Evolutionary conservation across 1,140 invertebrate genomes (phyloP).

Genomic region (Lordiphosa clarofinis): DNA sequence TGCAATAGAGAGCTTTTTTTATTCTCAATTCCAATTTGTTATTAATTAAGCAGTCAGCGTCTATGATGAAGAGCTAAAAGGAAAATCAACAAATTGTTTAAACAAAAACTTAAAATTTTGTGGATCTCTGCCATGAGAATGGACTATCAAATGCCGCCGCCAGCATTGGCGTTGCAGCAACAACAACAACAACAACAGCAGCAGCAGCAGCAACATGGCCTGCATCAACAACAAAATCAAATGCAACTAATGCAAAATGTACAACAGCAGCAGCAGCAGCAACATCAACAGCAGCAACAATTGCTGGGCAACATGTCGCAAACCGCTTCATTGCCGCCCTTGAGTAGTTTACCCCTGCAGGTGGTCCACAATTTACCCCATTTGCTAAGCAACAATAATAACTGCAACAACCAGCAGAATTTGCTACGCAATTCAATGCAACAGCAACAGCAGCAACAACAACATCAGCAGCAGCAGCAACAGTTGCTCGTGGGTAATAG

Average conservation of each 20-base stretch:
- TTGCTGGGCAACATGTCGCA: constrained; percentile 67
- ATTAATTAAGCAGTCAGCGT: constrained; percentile 24
- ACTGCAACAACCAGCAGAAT: constrained; percentile 40
- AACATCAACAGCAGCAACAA: constrained; percentile 67
- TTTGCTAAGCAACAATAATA: constrained; percentile 48
- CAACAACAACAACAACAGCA: constrained; percentile 59
- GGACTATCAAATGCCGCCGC: constrained; percentile 81
- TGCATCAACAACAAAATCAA: constrained; percentile 61
- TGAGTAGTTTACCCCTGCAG: constrained; percentile 72
- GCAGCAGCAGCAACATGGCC: constrained; percentile 48
- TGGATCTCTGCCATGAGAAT: constrained; percentile 77
- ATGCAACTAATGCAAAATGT: constrained; percentile 54
- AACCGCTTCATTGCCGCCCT: constrained; percentile 59
- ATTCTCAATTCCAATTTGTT: constrained; percentile 35
- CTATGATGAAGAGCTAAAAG: constrained; percentile 28
- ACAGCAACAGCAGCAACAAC: constrained; percentile 48
- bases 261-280: constrained; percentile 55
- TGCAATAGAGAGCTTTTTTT: constrained; percentile 56
- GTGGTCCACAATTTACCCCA: constrained; percentile 77
- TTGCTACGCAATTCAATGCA: constrained; percentile 17
- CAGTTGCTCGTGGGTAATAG: constrained; percentile 38
- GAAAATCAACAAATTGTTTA: neutral
- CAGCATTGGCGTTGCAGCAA: constrained; percentile 66
- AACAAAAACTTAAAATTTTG: constrained; percentile 17
- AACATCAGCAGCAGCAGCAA: constrained; percentile 43